Base-by-base conservation (phyloP, 2,888 invertebrate species). In the Siphlonurus alternatus region DNA sequence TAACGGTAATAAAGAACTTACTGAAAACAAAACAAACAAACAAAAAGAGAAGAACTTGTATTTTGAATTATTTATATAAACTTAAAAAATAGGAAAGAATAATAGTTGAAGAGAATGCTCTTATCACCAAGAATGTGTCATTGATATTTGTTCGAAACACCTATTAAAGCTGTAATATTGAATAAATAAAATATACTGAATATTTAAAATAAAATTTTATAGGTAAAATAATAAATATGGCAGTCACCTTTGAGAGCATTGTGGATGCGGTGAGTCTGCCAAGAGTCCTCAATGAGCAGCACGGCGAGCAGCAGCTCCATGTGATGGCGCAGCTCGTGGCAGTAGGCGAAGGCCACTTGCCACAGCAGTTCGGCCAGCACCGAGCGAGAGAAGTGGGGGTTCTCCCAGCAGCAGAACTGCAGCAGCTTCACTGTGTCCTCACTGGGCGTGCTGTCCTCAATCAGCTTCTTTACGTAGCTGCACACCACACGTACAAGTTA, bases 381-480 rank as follows among this genome's bases (percentile, higher is more conserved):
- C 20, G 85, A 84, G 67, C 91, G 86, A 25, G 95, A 95, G 78
- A 96, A 93, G 69, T 88, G 88, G 23, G 93, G 93, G 78, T 97
- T 95, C 77, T 97, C 97, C 96, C 96, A 97, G 73, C 93, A 92
- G 75, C 94, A 87, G 77, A 91, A 97, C 79, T 95, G 91, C 53
- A 97, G 77, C 66, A 97, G 78, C 73, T 92, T 88, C 59, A 93
- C 82, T 2, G 92, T 90, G 69, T 97, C 96, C 68, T 97, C 96
- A 61, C 91, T 89, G 59, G 88, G 86, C 76, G 91, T 93, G 60
- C 92, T 89, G 73, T 97, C 96, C 76, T 96, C 96, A 19, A 96
- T 91, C 59, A 97, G 79, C 76, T 96, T 96, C 76, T 97, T 97
- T 72, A 96, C 88, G 74, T 93, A 94, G 69, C 87, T 88, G 70